Evolutionary conservation across 1,140 invertebrate species (phyloP), one percentile per base, ranked within the genome.

Genomic region (Dendrolimus punctatus): DNA sequence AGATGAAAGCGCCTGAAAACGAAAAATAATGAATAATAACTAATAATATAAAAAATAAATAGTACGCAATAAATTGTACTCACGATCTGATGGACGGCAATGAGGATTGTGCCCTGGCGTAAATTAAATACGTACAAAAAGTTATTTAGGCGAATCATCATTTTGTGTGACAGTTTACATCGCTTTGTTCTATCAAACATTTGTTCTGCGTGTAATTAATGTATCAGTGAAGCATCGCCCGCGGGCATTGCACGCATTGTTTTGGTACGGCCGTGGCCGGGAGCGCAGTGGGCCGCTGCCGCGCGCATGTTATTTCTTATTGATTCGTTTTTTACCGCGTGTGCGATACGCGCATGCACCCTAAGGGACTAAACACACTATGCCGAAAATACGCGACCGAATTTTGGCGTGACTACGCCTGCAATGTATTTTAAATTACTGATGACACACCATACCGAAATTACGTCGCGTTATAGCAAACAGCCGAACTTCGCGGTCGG

Each of bases 1-100:
- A 10, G 76, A 78, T 49, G 80, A 82, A 51, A 84, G 58, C 55
- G 82, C 80, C 82, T 85, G 79, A n/a, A 61, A 64, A 64, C 70
- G 51, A 61, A 48, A 51, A 48, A 58, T 40, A 57, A 36, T 49
- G 1, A 50, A 52, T 53, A 47, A 44, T 39, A 51, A 44, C 39
- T 38, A 49, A 55, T 39, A 45, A 47, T 55, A 47, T 45, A 45
- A 8, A 40, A 39, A 40, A 9, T n/a, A 8, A 9, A n/a, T 9
- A 52, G 53, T 8, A 57, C 37, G 43, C 6, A 43, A 38, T 52
- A 50, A 37, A 6, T 55, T 8, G 44, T 71, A 85, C 82, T 85
- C 60, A 85, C 80, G 40, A 85, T 83, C 72, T 85, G 80, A 74
- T 85, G 82, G 72, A 82, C 80, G 71, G 82, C 82, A 62, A 85